A percentile compares a stretch with the other conserved stretches of the same genome.
phyloP scores from a whole-genome alignment of 2,113 vertebrate genomes.

The Dipodomys merriami region DNA sequence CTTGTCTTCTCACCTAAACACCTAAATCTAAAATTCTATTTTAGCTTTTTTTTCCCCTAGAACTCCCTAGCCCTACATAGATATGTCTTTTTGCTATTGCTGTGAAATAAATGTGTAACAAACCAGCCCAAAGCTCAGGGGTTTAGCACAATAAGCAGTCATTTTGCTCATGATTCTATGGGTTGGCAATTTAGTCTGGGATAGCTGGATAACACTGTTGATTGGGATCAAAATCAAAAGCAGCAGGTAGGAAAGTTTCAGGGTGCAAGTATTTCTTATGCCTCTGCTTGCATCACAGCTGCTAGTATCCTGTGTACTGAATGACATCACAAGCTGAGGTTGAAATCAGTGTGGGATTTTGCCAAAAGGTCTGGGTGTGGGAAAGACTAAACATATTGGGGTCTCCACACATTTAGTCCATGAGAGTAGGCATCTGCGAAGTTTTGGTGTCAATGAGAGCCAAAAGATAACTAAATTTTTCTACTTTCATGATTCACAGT shows the following conservation, averaged over 20 bases:
- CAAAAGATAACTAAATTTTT: not conserved
- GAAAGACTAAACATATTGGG: not conserved
- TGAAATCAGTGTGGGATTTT: too few relatives aligned
- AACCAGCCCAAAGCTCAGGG: not conserved
- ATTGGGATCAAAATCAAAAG: not conserved
- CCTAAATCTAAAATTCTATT: not conserved
- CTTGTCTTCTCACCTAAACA: not conserved
- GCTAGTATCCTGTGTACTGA: too few relatives aligned
- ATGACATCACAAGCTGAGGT: not conserved
- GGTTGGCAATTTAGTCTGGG: not conserved
- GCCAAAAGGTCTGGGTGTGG: not conserved
- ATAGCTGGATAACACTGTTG: not conserved
- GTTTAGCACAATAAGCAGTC: not conserved
- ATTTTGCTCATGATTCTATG: not conserved
- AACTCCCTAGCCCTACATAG: not conserved
- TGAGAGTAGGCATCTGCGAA: not conserved
- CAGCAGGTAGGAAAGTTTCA: too few relatives aligned
- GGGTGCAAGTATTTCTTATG: too few relatives aligned
- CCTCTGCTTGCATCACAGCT: not conserved
- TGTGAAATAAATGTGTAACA: slow-evolving; percentile 25
- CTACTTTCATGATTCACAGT: not conserved
- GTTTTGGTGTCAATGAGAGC: not conserved
- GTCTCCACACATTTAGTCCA: too few relatives aligned
- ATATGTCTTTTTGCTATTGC: not conserved
- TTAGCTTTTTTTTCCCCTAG: not conserved